Conservation (phyloP, 2,113 vertebrate genomes). For the Osmerus eperlanus region DNA sequence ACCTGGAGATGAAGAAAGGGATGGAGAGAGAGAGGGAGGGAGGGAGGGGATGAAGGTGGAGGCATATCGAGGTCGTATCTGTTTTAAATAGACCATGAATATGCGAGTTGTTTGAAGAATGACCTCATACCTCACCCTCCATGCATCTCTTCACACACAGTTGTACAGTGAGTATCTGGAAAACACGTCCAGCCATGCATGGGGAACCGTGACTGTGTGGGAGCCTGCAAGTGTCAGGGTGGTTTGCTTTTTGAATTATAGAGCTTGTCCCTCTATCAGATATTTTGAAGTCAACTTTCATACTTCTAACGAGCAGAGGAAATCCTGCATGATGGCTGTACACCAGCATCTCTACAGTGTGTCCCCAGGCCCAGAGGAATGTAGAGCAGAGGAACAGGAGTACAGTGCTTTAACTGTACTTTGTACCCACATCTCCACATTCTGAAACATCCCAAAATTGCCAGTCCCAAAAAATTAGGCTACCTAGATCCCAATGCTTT, state of each 20-base stretch:
- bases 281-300: slow-evolving; percentile 40
- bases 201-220: no score
- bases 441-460: slow-evolving; percentile 24
- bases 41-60: slow-evolving; percentile 48
- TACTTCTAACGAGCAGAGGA: slow-evolving; percentile 41
- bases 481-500: slow-evolving; percentile 40
- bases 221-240: no score
- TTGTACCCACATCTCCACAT: background rate
- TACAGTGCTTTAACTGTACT: slow-evolving; percentile 5
- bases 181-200: no score
- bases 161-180: no score
- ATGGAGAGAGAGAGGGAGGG: slow-evolving; percentile 57
- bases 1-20: background rate
- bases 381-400: slow-evolving; percentile 35
- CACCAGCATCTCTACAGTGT: slow-evolving; percentile 25
- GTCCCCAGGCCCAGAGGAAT: slow-evolving; percentile 43
- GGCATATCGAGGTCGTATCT: no score
- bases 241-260: slow-evolving; percentile 26
- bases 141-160: no score
- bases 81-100: no score
- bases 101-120: no score
- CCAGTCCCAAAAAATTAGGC: slow-evolving; percentile 29
- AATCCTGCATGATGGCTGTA: slow-evolving; percentile 24
- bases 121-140: no score
- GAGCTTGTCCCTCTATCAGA: slow-evolving; percentile 31